A percentile compares a stretch with the other conserved stretches of the same genome.
phyloP scores from a whole-genome alignment of 2,888 invertebrate genomes.

The Nomada goodeniana region DNA sequence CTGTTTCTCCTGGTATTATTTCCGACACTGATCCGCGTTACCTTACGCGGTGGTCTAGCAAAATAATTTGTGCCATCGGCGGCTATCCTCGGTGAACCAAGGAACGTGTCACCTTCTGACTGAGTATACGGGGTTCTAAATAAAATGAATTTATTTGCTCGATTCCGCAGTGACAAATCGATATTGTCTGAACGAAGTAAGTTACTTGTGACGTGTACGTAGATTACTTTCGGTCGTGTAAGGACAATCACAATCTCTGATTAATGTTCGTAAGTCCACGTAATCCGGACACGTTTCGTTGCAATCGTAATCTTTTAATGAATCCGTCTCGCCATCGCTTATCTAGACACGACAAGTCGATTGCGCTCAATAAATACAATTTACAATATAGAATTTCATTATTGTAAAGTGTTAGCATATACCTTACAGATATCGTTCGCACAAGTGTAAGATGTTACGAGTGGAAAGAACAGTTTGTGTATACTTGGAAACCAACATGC shows the following conservation, averaged over 20 bases:
- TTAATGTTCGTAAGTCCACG: neutral
- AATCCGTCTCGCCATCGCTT: neutral
- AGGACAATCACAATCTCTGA: constrained; percentile 22
- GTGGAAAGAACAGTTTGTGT: constrained; percentile 59
- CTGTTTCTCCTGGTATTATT: constrained; percentile 6
- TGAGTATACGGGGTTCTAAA: constrained; percentile 3
- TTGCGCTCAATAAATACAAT: neutral
- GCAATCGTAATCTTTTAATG: neutral
- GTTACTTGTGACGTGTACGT: constrained; percentile 30
- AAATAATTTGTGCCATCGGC: constrained; percentile 5
- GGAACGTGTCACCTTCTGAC: neutral
- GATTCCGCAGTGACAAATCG: neutral
- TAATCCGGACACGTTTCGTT: neutral
- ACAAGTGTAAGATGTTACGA: constrained; percentile 17
- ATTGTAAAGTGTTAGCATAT: neutral
- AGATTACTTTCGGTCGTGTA: neutral
- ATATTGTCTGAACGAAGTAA: neutral
- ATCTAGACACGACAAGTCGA: constrained; percentile 14
- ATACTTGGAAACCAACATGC: constrained; percentile 56
- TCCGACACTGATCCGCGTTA: constrained; percentile 22
- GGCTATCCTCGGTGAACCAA: neutral
- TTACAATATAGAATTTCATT: neutral
- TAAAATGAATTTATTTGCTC: neutral
- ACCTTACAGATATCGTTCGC: constrained; percentile 48
- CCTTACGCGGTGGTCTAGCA: neutral